Base-by-base conservation (phyloP, 30 jellyfish, hydroid and myxozoan genomes). In the Turritopsis rubra region DNA sequence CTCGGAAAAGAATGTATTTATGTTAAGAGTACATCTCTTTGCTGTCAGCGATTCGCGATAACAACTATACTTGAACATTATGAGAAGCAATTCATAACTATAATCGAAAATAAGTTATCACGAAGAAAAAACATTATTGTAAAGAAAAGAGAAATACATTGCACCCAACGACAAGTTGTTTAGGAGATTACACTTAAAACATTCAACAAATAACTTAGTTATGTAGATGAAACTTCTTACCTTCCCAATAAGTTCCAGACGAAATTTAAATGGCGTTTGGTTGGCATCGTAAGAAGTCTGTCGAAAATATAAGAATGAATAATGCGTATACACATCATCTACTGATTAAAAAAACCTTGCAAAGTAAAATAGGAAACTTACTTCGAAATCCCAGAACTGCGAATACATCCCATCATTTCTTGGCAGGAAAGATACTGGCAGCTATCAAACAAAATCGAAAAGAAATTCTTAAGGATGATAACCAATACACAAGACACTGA, bases 351-450 rank as follows among this genome's bases (percentile, higher is more conserved):
- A 41, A 41, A 41, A 41, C 13, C 60, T 41, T 3, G 13, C 60
- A 41, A 41, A 41, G 5, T 41, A 13, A 41, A 41, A 5, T 13
- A 41, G 60, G 9, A 41, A 41, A 41, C 94, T 0, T 3, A 92
- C 98, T 96, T 88, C 97, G 70, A 92, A 83, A 81, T 92, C 98
- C 98, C 98, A 92, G 72, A 86, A 92, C 65, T 92, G 98, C 29
- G 98, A 92, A 76, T 92, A 92, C 25, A 88, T 87, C 31, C 98
- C 98, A 71, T n/a, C 31, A 28, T 88, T 92, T 24, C 96, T 87
- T 24, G 98, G 98, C 28, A 76, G 90, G 73, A 92, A 92, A 3
- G 90, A 72, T 22, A 92, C 95, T 66, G 83, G 91, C 8, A 88
- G 84, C 98, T 92, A 82, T 21, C 28, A 79, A 65, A 23, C 22